Conservation (phyloP, 2,113 vertebrate species). For the Chauna torquata region DNA sequence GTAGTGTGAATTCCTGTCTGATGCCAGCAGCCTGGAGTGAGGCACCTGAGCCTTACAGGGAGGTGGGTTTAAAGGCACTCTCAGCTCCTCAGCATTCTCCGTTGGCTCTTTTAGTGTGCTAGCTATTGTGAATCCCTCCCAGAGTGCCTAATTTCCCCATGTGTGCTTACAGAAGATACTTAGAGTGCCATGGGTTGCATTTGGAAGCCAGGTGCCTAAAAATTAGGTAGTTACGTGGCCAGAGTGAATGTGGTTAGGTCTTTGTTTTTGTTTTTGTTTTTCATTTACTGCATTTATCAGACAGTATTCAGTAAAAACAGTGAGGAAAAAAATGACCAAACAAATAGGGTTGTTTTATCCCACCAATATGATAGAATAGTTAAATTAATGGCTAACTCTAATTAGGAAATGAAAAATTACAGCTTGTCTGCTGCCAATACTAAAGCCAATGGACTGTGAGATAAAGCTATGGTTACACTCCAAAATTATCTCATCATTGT, state of each 20-base stretch:
- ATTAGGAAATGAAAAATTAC: conserved; percentile 80
- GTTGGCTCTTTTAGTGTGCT: fast-evolving
- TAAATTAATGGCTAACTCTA: conserved; percentile 80
- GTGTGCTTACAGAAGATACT: not conserved
- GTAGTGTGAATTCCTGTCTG: not conserved
- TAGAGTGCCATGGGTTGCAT: not conserved
- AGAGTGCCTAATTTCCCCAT: fast-evolving
- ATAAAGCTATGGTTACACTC: conserved; percentile 62
- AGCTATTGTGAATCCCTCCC: not conserved
- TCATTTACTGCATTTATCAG: not conserved
- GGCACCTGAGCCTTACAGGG: not conserved
- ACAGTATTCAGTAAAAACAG: conserved; percentile 25
- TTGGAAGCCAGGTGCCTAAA: not conserved
- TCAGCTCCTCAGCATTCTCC: not conserved
- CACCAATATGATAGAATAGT: conserved; percentile 67
- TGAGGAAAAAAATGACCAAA: not conserved
- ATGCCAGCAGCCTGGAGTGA: not conserved
- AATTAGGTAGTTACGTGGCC: not conserved
- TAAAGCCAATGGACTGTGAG: conserved; percentile 78
- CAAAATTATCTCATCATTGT: conserved; percentile 62
- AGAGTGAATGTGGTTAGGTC: not conserved
- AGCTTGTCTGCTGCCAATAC: conserved; percentile 67
- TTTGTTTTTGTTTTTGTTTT: not conserved
- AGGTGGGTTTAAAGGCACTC: not conserved
- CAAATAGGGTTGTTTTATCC: conserved; percentile 27